Base-by-base conservation (phyloP, 2,113 vertebrate genomes). In the Misgurnus mizolepis region DNA sequence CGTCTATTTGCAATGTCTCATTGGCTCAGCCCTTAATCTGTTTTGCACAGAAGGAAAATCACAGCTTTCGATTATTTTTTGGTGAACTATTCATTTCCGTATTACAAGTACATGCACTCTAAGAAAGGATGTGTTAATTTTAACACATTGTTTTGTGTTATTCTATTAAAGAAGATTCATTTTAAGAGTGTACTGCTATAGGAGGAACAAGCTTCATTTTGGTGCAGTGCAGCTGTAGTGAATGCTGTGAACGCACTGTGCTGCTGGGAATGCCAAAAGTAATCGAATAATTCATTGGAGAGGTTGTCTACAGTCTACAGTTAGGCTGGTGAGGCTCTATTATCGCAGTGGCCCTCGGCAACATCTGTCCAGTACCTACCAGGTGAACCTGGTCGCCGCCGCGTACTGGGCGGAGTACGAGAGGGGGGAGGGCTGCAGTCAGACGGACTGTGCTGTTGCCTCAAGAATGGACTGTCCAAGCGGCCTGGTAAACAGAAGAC, bases 391-490 rank as follows among this genome's bases (percentile, higher is more conserved):
- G 80, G 88, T 88, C 89, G 91, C 76, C 82, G 90, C 88, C 87
- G 89, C 88, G 79, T 58, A 73, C 87, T 88, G 18, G 89, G 88
- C 66, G 73, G 81, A 22, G 88, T 86, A 86, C 87, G 88, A 3
- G 91, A 93, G 93, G 96, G 95, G 85, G 93, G 93, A 66, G 93
- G 92, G 85, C 94, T 94, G 90, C 94, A 90, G 82, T 89, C 90
- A 85, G 90, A 89, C 80, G 89, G 88, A 94, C 94, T 96, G 95
- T 96, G 95, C 94, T 96, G 95, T 93, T 95, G 95, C 95, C 92
- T 97, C 95, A 98, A 95, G 95, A 98, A 98, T 76, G 96, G 96
- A 93, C 96, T 98, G 95, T 97, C 94, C 95, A 96, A 93, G 88
- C 96, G 96, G 95, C 97, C 96, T 97, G 74, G 94, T 88, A 92